Evolutionary conservation across 2,113 vertebrate species (phyloP), one percentile per base, ranked within the genome.

Genomic region (Scomber colias): DNA sequence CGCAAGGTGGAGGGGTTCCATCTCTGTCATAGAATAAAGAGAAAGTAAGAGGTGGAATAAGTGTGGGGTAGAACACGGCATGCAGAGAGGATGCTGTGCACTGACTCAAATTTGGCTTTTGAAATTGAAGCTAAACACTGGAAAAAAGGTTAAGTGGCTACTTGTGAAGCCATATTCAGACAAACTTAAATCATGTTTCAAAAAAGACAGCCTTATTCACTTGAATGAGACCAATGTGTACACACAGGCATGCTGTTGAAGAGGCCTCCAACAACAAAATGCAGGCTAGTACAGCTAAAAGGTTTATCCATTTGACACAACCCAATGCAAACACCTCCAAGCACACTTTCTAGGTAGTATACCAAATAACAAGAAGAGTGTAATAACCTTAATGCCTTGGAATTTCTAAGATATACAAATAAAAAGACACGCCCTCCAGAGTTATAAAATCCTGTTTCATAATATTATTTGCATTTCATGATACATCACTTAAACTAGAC

Each of bases 1-100:
- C 7, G 71, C 83, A 89, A 88, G 82, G 87, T 93, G 85, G 90
- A 91, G 93, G 85, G 91, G 85, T 72, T 93, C 88, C 84, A 90
- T 94, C 92, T 93, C 82, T 89, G 87, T 90, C 93, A 87, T 7
- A 19, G 56, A 72, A 81, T 83, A 79, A 65, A 78, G 46, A 53
- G 60, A 77, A 56, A 68, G 63, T 35, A 53, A 61, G 63, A 80
- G 45, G 64, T 3, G 61, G 53, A 51, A 54, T 16, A n/a, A 19
- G 31, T 27, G 19, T 21, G 53, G 10, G 3, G 17, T 5, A 51
- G 61, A 77, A 85, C 59, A 59, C 44, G 21, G 60, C 57, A 49
- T 54, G 54, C 3, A 64, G 53, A 72, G 55, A 68, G 62, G 74
- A 84, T 66, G 63, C 71, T 15, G 24, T 49, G 24, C n/a, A 15